Base-by-base conservation (phyloP, 2,113 vertebrate species). In the Xiphorhynchus elegans region DNA sequence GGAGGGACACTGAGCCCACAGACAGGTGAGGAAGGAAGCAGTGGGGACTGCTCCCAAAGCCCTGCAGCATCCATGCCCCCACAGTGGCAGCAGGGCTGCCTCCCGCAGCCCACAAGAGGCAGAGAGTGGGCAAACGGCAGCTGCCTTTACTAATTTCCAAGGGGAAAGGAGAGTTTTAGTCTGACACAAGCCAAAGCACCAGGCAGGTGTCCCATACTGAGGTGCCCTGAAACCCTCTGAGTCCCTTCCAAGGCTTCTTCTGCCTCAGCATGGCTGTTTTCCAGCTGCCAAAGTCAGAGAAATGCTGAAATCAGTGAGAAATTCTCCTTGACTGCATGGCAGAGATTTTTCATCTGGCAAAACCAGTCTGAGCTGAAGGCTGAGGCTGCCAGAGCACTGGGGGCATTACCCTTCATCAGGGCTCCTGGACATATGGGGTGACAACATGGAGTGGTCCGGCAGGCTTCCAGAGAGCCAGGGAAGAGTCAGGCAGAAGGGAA, bases 381-480 rank as follows among this genome's bases (percentile, higher is more conserved):
- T 79, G 72, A 70, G 46, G 28, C 33, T 63, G n/a, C n/a, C 0
- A 3, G 42, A 68, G n/a, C 40, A 9, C 2, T 14, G 29, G 19
- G 11, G 50, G 21, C 5, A 21, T 49, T 33, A 80, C 28, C 25
- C 39, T 74, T 40, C 4, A 3, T 33, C 0, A 0, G 42, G 35
- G 46, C 52, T 90, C 16, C 35, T 33, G 29, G 18, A 7, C 24
- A 18, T 24, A 56, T 42, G 35, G 42, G 28, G 11, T n/a, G 81
- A 28, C 2, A 2, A 20, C 2, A 12, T 35, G 18, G 7, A 21
- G 28, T n/a, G 18, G 3, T 9, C 58, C 0, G 0, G 53, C 25
- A 53, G 46, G 28, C 35, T 83, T n/a, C 35, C 1, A 3, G 19
- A 49, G 62, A 56, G 21, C 7, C 1, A 3, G 10, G 6, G 9